Base-by-base conservation (phyloP, 1,140 invertebrate genomes). In the Heliconius eleuchia region DNA sequence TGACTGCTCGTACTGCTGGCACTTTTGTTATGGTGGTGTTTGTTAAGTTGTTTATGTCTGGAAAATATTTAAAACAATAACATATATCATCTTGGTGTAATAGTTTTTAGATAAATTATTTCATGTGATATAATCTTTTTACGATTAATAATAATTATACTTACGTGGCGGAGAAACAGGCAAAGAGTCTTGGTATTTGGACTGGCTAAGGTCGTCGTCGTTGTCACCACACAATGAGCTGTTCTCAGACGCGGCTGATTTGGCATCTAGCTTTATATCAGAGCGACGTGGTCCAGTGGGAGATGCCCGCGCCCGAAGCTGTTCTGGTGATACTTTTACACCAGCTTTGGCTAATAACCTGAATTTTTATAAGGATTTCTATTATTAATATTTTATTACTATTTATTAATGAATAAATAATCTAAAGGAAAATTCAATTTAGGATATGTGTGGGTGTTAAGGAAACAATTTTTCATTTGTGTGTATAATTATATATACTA, bases 281-380 rank as follows among this genome's bases (percentile, higher is more conserved):
- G 96, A 96, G 23, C 97, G 95, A n/a, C 97, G 95, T 1, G 97
- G 97, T 13, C 97, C 97, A 0, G 97, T 98, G 4, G 97, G 97
- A 1, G 97, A 98, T 0, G 97, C 97, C 4, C 97, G 94, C 0
- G 97, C 97, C 16, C 97, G 93, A 18, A 98, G 88, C 86, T 98
- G 97, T 6, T 97, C 97, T 0, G 97, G 96, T 27, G 97, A 98
- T 73, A 98, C 97, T 92, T 98, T 98, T 1, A 98, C 97, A 2
- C 98, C 98, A 0, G 97, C 97, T 91, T 98, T 98, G 34, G 97
- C 97, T 57, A 98, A 90, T 73, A 98, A 95, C 77, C 97, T 96
- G 60, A 2, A 27, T 13, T 27, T 66, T 37, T 30, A 30, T 13
- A 27, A 13, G 9, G 4, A 27, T 66, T 30, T 19, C 52, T n/a